Percentiles rank a stretch among this genome's conserved stretches.
phyloP scores from a whole-genome alignment of 1,140 invertebrate genomes.

The Linepithema humile region DNA sequence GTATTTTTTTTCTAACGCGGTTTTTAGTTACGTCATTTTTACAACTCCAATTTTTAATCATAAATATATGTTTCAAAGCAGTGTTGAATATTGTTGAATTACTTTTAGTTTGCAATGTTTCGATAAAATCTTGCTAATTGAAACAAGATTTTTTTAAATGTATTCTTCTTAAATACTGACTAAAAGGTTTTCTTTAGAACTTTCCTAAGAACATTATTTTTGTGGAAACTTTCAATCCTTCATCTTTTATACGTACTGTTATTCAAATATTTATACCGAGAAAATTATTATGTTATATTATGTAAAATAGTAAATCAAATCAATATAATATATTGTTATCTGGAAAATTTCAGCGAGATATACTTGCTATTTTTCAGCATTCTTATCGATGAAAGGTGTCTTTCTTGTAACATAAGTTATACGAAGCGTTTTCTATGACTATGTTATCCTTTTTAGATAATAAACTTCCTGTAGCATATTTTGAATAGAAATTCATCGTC shows the following conservation, averaged over 20 bases:
- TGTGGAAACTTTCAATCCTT: neutral
- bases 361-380: neutral
- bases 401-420: neutral
- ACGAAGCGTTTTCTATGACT: conserved; percentile 1
- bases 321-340: neutral
- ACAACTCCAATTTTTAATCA: neutral
- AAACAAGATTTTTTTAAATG: neutral
- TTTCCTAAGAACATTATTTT: neutral
- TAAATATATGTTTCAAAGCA: neutral
- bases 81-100: neutral
- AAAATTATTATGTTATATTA: neutral
- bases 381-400: neutral
- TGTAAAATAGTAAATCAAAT: neutral
- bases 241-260: neutral
- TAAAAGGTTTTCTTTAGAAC: neutral
- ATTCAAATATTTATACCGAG: neutral
- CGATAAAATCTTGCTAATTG: neutral
- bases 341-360: neutral
- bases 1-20: neutral
- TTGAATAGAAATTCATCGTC: neutral
- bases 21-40: conserved; percentile 17
- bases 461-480: neutral
- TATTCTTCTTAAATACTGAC: no score
- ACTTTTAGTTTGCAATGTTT: neutral
- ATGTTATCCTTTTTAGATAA: neutral